phyloP scores from a whole-genome alignment of 2,797 vertebrate genomes.

The Bradypodion ventrale region DNA sequence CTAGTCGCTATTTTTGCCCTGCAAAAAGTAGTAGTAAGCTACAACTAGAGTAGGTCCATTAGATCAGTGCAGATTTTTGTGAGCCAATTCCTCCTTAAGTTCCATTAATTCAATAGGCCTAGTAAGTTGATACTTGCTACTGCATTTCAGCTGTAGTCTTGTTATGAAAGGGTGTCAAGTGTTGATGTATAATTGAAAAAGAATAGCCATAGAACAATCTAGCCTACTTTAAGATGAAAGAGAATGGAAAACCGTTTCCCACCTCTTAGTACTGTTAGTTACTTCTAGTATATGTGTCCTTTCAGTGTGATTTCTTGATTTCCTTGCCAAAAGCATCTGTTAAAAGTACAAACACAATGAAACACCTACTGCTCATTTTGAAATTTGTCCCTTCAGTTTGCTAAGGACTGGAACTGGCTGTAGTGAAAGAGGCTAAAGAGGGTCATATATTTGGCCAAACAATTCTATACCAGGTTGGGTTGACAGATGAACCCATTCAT shows the following conservation, averaged over 20 bases:
- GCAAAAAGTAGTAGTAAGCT: too few relatives aligned
- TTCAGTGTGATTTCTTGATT: background rate
- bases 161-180: too few relatives aligned
- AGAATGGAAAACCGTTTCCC: background rate
- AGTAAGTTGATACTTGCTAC: too few relatives aligned
- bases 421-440: background rate
- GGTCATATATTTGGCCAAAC: background rate
- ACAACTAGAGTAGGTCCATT: too few relatives aligned
- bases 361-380: background rate
- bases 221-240: background rate
- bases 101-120: too few relatives aligned
- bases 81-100: too few relatives aligned
- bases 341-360: background rate
- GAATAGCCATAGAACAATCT: background rate
- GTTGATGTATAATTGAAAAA: too few relatives aligned
- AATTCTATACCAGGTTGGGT: background rate
- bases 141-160: too few relatives aligned
- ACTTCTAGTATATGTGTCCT: background rate
- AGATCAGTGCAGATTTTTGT: too few relatives aligned
- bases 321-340: background rate
- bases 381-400: background rate
- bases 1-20: too few relatives aligned
- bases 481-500: slow-evolving; percentile 34
- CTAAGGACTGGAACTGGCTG: background rate
- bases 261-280: background rate